Conservation (phyloP, 1,140 invertebrate species). For the Drosophila nigrodunni region DNA sequence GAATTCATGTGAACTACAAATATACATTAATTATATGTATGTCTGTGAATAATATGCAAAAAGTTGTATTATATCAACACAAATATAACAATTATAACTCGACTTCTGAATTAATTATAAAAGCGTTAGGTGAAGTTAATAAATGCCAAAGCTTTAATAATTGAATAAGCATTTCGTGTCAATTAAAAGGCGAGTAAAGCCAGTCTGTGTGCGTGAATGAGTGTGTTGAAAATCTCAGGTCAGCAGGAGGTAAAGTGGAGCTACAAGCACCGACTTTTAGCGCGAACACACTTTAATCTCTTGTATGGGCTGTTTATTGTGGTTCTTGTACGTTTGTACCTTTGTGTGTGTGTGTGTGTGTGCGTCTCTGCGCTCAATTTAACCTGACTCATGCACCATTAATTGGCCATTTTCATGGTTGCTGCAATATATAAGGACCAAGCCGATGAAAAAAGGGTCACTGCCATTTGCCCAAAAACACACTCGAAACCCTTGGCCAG, state of each 20-base stretch:
- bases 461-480: slow-evolving; percentile 47
- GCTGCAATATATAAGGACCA: slow-evolving; percentile 63
- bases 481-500: slow-evolving; percentile 28
- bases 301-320: slow-evolving; percentile 66
- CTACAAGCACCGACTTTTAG: not conserved
- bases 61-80: not conserved
- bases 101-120: slow-evolving; percentile 49
- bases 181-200: slow-evolving; percentile 34
- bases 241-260: slow-evolving; percentile 23
- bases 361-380: slow-evolving; percentile 68
- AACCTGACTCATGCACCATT: slow-evolving; percentile 77
- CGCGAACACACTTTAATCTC: slow-evolving; percentile 62
- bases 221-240: slow-evolving; percentile 37
- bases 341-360: slow-evolving; percentile 68
- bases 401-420: slow-evolving; percentile 77
- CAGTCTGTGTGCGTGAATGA: slow-evolving; percentile 4
- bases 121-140: slow-evolving; percentile 18
- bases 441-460: slow-evolving; percentile 67
- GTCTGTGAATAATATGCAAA: slow-evolving; percentile 42
- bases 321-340: slow-evolving; percentile 30
- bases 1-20: slow-evolving; percentile 14
- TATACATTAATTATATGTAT: not conserved
- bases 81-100: slow-evolving; percentile 37
- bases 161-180: slow-evolving; percentile 49
- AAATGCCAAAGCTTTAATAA: slow-evolving; percentile 24